Evolutionary conservation across 2,797 vertebrate genomes (phyloP).

Genomic region (Dryobates pubescens): DNA sequence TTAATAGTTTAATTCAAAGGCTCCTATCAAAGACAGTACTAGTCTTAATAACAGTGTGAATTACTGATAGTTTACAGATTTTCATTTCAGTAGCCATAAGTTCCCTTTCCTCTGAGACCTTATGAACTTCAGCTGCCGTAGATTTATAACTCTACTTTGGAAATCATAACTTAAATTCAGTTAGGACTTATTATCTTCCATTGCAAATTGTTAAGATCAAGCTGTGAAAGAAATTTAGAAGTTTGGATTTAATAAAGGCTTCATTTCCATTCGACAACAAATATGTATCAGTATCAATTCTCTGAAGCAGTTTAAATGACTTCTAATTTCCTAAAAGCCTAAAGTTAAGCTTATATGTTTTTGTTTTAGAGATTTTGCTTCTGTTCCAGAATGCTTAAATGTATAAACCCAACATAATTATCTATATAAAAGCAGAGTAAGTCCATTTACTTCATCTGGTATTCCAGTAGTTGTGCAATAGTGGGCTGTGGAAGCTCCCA

Average conservation of each 20-base stretch:
- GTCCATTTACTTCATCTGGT: background rate
- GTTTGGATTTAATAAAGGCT: constrained; percentile 26
- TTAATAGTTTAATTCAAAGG: constrained; percentile 8
- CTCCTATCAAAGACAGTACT: constrained; percentile 37
- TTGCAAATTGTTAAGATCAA: constrained; percentile 57
- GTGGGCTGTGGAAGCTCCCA: background rate
- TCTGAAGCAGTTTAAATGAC: background rate
- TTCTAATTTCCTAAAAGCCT: background rate
- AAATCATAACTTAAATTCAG: constrained; percentile 54
- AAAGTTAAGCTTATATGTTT: background rate
- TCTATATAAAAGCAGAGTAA: background rate
- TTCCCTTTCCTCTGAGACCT: constrained; percentile 43
- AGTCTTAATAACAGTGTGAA: constrained; percentile 27
- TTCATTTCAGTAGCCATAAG: constrained; percentile 25
- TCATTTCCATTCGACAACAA: constrained; percentile 12
- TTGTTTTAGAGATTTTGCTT: background rate
- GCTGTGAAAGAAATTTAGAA: constrained; percentile 52
- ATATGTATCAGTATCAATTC: background rate
- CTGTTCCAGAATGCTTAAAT: too few relatives aligned
- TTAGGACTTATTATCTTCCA: constrained; percentile 42
- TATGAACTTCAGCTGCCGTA: constrained; percentile 15
- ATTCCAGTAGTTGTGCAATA: background rate
- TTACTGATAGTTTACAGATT: constrained; percentile 20
- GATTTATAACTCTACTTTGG: constrained; percentile 55
- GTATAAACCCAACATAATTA: background rate